Evolutionary conservation across 2,888 invertebrate genomes (phyloP).

Genomic region (Thyatira batis): DNA sequence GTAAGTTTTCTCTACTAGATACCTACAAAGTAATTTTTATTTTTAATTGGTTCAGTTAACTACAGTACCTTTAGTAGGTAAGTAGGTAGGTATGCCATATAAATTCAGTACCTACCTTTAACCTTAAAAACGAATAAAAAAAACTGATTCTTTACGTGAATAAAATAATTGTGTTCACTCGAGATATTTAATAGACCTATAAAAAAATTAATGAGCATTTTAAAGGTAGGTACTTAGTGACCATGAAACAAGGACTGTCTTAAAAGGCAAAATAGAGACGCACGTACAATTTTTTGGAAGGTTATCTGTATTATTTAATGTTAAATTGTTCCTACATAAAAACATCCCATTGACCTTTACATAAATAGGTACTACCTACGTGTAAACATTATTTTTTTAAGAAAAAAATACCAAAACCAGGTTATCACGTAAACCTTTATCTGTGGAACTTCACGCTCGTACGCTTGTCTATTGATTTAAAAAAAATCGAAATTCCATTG

Average conservation of each 20-base stretch:
- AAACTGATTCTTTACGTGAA: background rate
- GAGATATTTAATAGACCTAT: background rate
- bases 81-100: too few relatives aligned
- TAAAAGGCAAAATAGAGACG: slow-evolving; percentile 2
- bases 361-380: slow-evolving; percentile 16
- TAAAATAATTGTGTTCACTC: background rate
- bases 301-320: slow-evolving; percentile 1
- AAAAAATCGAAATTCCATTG: slow-evolving; percentile 27
- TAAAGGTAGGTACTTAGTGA: background rate
- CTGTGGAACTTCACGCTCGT: slow-evolving; percentile 44
- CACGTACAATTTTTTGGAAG: slow-evolving; percentile 6
- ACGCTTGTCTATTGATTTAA: slow-evolving; percentile 29
- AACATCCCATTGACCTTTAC: slow-evolving; percentile 16
- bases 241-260: slow-evolving; percentile 1
- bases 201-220: background rate
- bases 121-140: background rate
- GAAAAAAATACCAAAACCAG: slow-evolving; percentile 27
- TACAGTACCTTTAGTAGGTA: background rate
- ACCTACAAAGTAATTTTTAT: too few relatives aligned
- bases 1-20: too few relatives aligned
- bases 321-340: slow-evolving; percentile 1
- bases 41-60: background rate
- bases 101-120: background rate
- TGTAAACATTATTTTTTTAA: slow-evolving; percentile 34
- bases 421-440: slow-evolving; percentile 38